These are phyloP conservation scores for Sebastes steindachneri DNA, from an alignment of 2,797 vertebrate genomes.

Conservation along the genomic window DNA sequence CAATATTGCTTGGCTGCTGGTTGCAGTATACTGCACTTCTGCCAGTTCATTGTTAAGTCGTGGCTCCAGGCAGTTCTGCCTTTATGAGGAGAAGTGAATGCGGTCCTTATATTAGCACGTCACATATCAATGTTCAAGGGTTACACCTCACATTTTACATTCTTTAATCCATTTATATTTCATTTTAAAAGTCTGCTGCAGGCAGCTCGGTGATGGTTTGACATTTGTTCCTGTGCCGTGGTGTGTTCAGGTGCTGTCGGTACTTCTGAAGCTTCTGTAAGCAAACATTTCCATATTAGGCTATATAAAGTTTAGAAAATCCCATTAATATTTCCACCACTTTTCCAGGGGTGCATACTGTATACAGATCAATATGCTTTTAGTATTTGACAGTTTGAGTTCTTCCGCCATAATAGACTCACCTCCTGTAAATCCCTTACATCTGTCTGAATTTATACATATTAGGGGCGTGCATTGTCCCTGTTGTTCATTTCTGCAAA, in stretches of 20 bases:
- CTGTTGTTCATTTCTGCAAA: constrained; percentile 30
- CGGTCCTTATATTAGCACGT: background rate
- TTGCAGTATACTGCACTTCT: background rate
- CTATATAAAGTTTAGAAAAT: background rate
- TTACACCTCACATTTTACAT: constrained; percentile 10
- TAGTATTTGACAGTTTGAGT: background rate
- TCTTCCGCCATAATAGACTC: background rate
- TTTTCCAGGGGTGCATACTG: background rate
- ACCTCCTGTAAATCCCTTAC: constrained; percentile 35
- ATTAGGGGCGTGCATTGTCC: constrained; percentile 16
- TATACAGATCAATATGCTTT: background rate
- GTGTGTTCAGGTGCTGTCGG: constrained; percentile 1
- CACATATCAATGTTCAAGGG: constrained; percentile 19
- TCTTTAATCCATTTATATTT: background rate
- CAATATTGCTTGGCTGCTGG: background rate
- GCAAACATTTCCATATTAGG: background rate
- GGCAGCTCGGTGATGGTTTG: background rate
- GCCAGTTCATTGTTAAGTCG: constrained; percentile 1
- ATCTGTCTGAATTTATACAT: constrained; percentile 25
- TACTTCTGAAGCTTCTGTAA: background rate
- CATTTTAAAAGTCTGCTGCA: constrained; percentile 10
- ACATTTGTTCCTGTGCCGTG: constrained; percentile 1
- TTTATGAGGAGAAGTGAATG: constrained; percentile 2
- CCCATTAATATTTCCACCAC: background rate
- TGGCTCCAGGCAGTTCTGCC: constrained; percentile 15